Evolutionary conservation across 2,113 vertebrate genomes (phyloP).

Genomic region (Catharus fuscescens): DNA sequence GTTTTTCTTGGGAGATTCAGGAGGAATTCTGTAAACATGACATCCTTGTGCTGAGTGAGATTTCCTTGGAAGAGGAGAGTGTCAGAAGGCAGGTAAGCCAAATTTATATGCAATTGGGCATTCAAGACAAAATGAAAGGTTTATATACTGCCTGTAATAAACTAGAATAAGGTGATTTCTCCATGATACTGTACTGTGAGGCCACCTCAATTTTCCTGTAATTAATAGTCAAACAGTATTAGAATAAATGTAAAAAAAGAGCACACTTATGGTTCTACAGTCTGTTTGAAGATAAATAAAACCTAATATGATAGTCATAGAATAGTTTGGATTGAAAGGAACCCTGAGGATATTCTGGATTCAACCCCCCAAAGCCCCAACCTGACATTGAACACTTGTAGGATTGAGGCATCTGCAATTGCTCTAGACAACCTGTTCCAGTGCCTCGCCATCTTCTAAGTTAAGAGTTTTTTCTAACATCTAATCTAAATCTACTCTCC

Average conservation of each 20-base stretch:
- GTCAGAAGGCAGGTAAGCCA: neutral
- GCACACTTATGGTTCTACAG: rapidly evolving
- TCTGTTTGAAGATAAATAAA: neutral
- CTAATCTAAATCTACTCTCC: neutral
- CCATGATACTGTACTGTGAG: neutral
- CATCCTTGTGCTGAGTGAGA: neutral
- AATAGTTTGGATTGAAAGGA: neutral
- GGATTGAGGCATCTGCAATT: neutral
- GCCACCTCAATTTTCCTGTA: neutral
- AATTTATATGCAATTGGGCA: neutral
- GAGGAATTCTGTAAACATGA: neutral
- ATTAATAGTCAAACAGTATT: neutral
- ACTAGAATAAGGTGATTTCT: neutral
- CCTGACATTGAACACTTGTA: neutral
- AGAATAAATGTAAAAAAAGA: neutral
- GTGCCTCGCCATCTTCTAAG: neutral
- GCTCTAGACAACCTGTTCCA: neutral
- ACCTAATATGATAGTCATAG: neutral
- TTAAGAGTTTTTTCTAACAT: neutral
- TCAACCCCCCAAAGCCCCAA: rapidly evolving
- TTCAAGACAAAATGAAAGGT: neutral
- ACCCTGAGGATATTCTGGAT: neutral
- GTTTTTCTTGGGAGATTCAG: neutral
- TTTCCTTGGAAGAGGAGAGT: neutral
- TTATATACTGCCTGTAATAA: neutral